Conservation (phyloP, 2,888 invertebrate genomes). For the Drosophila niveifrons region DNA sequence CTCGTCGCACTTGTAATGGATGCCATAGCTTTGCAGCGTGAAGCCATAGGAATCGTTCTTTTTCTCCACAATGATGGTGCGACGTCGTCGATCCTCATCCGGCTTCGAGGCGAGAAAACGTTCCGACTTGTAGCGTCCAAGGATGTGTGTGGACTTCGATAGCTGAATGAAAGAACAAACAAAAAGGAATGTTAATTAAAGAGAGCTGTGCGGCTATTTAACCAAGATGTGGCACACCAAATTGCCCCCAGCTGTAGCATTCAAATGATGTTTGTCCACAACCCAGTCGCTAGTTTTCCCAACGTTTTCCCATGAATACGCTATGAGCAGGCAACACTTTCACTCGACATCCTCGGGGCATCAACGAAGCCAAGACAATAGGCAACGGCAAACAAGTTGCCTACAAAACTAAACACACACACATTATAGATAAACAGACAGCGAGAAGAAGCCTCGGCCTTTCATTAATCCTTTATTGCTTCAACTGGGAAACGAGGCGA, state of each 20-base stretch:
- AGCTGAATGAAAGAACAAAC: slow-evolving; percentile 46
- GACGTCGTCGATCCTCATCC: slow-evolving; percentile 93
- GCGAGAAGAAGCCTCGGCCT: slow-evolving; percentile 12
- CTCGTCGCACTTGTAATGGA: slow-evolving; percentile 96
- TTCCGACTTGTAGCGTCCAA: slow-evolving; percentile 91
- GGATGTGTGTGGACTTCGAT: slow-evolving; percentile 87
- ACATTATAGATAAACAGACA: slow-evolving; percentile 33
- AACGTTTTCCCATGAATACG: slow-evolving; percentile 67
- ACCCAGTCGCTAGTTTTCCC: slow-evolving; percentile 31
- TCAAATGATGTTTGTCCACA: slow-evolving; percentile 50
- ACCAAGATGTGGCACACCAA: slow-evolving; percentile 63
- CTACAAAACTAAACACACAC: slow-evolving; percentile 26
- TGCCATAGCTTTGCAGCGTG: slow-evolving; percentile 98
- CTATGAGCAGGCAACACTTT: slow-evolving; percentile 68
- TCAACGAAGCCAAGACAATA: slow-evolving; percentile 29
- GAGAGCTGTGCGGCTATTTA: slow-evolving; percentile 28
- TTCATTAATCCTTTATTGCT: slow-evolving; percentile 55
- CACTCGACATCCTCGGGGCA: slow-evolving; percentile 46
- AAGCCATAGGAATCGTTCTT: slow-evolving; percentile 97
- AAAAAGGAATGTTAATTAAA: slow-evolving; percentile 2
- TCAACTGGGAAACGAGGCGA: neutral
- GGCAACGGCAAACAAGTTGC: slow-evolving; percentile 36
- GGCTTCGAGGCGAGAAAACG: slow-evolving; percentile 89
- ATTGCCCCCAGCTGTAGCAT: slow-evolving; percentile 51
- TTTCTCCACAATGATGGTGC: slow-evolving; percentile 97